phyloP scores from a whole-genome alignment of 64 coral and sea anemone genomes.

The Montipora foliosa region DNA sequence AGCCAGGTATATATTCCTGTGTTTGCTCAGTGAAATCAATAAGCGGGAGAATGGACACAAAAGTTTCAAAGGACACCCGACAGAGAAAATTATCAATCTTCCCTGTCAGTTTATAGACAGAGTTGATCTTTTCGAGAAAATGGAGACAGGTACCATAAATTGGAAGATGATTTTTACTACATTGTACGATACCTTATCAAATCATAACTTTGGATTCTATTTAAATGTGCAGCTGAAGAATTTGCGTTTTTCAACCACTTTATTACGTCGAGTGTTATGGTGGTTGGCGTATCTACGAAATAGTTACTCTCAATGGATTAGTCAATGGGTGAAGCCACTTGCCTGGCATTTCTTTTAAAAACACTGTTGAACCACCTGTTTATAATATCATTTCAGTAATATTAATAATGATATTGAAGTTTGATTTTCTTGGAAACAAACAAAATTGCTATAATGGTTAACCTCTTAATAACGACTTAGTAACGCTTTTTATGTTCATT shows the following conservation, averaged over 20 bases:
- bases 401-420: neutral
- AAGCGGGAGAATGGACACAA: neutral
- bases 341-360: neutral
- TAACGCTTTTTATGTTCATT: no score
- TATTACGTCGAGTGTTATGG: neutral
- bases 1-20: neutral
- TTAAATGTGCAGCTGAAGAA: neutral
- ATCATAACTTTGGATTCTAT: neutral
- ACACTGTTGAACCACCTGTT: neutral
- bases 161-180: neutral
- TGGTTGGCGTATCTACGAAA: neutral
- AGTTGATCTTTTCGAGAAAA: neutral
- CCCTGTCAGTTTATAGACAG: neutral
- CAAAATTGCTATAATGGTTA: no score
- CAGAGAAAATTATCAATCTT: neutral
- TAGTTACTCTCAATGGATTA: no score
- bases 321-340: no score
- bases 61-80: neutral
- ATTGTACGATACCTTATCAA: neutral
- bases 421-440: neutral
- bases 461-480: no score
- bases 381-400: neutral
- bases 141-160: neutral
- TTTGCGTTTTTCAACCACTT: neutral
- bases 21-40: neutral